Conservation (phyloP, 2,113 vertebrate genomes). For the Procapra przewalskii region DNA sequence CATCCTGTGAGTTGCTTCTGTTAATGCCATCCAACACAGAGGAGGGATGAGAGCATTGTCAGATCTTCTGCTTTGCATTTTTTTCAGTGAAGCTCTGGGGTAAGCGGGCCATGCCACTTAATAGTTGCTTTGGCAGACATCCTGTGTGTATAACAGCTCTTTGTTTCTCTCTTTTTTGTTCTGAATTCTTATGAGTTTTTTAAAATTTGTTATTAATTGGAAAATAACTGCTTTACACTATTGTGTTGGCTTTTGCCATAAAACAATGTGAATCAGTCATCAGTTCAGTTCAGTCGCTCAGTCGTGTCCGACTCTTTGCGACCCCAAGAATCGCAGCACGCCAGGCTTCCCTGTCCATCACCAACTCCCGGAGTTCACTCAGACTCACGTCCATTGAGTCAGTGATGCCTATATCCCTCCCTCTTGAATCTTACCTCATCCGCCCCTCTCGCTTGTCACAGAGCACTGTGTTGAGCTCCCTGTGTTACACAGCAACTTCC, state of each 20-base stretch:
- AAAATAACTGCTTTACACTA: background rate
- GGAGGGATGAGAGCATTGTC: background rate
- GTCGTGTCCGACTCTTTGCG: no score
- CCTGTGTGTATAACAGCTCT: background rate
- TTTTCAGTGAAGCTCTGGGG: background rate
- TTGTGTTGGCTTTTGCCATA: background rate
- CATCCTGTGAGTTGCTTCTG: background rate
- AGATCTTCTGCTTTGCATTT: background rate
- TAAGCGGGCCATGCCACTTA: background rate
- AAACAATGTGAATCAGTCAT: background rate
- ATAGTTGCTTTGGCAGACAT: background rate
- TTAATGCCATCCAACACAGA: background rate
- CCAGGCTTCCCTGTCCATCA: no score
- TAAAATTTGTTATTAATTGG: background rate
- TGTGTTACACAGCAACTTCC: background rate
- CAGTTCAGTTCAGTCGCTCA: background rate
- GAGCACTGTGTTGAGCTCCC: background rate
- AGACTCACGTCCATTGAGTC: accelerated
- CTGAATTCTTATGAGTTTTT: background rate
- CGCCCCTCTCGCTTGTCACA: background rate
- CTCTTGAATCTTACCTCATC: background rate
- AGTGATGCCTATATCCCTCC: background rate
- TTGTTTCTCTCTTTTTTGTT: background rate
- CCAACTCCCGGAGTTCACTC: no score
- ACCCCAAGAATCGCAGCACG: no score